A percentile compares a stretch with the other conserved stretches of the same genome.
These are phyloP conservation scores for Lycaon pictus DNA, from an alignment of 2,113 vertebrate genomes.

Conservation along the genomic window DNA sequence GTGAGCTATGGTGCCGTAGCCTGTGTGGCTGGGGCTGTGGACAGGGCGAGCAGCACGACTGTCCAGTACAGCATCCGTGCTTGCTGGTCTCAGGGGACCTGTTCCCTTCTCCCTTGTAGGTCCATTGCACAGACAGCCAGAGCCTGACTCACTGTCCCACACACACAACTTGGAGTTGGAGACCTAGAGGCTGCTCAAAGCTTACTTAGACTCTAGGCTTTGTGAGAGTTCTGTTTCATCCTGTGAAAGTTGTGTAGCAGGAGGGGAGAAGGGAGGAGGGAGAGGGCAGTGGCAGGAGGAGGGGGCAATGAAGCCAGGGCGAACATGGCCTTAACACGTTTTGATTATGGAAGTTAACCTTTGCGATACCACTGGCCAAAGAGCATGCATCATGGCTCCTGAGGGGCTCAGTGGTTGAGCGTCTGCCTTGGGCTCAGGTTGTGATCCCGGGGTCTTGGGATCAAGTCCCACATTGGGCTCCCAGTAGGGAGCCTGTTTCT, in stretches of 20 bases:
- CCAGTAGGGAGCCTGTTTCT: too few relatives aligned
- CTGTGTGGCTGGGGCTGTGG: neutral
- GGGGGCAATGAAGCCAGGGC: neutral
- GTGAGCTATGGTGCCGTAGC: neutral
- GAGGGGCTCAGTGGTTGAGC: too few relatives aligned
- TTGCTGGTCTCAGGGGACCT: rapidly evolving
- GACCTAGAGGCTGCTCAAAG: neutral
- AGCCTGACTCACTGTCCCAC: neutral
- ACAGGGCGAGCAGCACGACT: neutral
- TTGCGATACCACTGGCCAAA: neutral
- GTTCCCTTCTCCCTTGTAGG: neutral
- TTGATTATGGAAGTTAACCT: neutral
- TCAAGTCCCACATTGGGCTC: too few relatives aligned
- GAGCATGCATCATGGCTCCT: neutral
- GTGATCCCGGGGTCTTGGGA: too few relatives aligned
- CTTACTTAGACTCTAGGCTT: neutral
- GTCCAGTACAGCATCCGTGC: rapidly evolving
- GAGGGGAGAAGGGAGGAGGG: neutral
- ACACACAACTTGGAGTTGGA: neutral
- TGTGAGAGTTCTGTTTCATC: neutral
- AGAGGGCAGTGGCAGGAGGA: neutral
- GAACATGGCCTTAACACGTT: neutral
- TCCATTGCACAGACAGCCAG: neutral
- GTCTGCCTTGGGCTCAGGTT: too few relatives aligned
- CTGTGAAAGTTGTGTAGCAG: neutral